Base-by-base conservation (phyloP, 2,113 vertebrate species). In the Sardina pilchardus region DNA sequence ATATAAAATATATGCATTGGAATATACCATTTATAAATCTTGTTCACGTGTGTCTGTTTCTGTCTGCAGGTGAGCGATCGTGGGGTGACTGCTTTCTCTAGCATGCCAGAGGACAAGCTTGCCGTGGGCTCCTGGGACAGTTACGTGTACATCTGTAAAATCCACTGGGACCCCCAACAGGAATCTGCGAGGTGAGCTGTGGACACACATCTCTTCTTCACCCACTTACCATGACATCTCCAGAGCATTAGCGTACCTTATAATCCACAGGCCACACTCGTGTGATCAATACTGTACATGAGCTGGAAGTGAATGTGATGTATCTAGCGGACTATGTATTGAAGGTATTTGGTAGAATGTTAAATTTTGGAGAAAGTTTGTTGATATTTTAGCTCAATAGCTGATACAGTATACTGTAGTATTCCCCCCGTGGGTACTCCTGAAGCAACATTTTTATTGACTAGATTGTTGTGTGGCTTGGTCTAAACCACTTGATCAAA, bases 101-200 rank as follows among this genome's bases (percentile, higher is more conserved):
- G 10, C 47, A 91, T 95, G 92, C 90, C 93, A 0, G 87, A 92
- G 0, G 21, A 39, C 0, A 86, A 91, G 91, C 90, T 95, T 3
- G 94, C 94, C 1, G 91, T 95, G 39, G 45, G 84, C 83, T 92
- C 84, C 89, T 6, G 5, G 1, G 89, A 91, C 3, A 1, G 1
- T 39, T 83, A 42, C 1, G 90, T 96, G 0, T 90, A 90, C 2
- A 82, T 94, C 34, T 95, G 93, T 91, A 94, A 90, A 82, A 17
- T 93, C 84, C 85, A 92, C 56, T 92, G 91, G 92, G 92, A 90
- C 78, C 82, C 85, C 26, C 84, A 91, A 45, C 85, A 12, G 48
- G 16, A 21, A 75, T 47, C 34, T 0, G 90, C 87, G 4, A 89
- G 93, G 94, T 95, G 86, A 85, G 81, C 36, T 4, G 67, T 1